These are phyloP conservation scores for Cataglyphis hispanica DNA, from an alignment of 1,140 invertebrate species.

Conservation along the genomic window DNA sequence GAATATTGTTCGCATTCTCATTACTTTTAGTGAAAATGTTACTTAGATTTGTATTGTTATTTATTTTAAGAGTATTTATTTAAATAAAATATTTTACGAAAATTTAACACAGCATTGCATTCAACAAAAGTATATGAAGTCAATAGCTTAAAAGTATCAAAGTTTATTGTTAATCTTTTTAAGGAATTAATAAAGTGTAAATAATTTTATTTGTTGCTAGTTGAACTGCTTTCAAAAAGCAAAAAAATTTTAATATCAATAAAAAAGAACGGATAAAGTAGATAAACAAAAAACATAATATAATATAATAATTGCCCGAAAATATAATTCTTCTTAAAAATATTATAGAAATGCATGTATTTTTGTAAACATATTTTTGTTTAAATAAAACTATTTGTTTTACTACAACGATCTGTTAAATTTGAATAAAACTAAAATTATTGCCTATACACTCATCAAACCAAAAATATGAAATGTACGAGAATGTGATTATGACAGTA, in stretches of 20 bases:
- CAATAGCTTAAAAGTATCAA: too few relatives aligned
- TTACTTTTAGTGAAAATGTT: conserved; percentile 48
- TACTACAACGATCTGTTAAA: not conserved
- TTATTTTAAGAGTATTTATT: not conserved
- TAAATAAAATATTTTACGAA: not conserved
- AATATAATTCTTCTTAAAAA: not conserved
- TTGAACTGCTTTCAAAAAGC: too few relatives aligned
- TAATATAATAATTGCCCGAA: not conserved
- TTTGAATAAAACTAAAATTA: conserved; percentile 4
- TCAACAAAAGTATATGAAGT: too few relatives aligned
- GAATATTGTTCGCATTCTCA: conserved; percentile 46
- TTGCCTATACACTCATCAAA: not conserved
- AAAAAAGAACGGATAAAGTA: too few relatives aligned
- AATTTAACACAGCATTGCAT: not conserved
- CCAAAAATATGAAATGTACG: conserved; percentile 26
- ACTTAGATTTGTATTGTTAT: not conserved
- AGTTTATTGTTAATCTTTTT: too few relatives aligned
- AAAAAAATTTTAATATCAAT: too few relatives aligned
- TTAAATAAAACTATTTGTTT: not conserved
- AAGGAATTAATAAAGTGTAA: too few relatives aligned
- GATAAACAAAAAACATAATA: not conserved
- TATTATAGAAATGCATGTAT: not conserved
- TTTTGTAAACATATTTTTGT: not conserved
- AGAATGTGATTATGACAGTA: conserved; percentile 44
- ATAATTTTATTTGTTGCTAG: too few relatives aligned